These are phyloP conservation scores for Drosophila virilis DNA, from an alignment of 1,140 invertebrate genomes.

Conservation along the genomic window DNA sequence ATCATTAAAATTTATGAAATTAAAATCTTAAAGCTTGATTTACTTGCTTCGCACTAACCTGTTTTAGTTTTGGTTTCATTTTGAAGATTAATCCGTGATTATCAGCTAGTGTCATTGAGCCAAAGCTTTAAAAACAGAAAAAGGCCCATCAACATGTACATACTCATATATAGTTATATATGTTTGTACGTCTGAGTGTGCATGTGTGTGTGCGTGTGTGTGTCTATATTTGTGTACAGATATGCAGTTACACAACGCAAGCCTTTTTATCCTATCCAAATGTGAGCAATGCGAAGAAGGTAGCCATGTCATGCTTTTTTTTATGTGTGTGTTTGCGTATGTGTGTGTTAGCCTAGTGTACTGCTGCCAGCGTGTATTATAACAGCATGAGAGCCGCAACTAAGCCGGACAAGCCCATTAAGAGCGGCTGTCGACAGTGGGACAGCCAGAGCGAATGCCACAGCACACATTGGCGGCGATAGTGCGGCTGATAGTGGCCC, in stretches of 20 bases:
- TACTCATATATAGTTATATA: background rate
- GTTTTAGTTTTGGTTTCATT: too few relatives aligned
- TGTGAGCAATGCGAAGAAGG: background rate
- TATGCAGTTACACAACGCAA: conserved; percentile 11
- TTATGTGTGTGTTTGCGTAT: conserved; percentile 23
- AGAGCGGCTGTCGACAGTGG: conserved; percentile 65
- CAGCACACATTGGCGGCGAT: conserved; percentile 17
- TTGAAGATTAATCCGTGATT: background rate
- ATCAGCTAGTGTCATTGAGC: conserved; percentile 5
- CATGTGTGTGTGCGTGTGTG: conserved; percentile 1
- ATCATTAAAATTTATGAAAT: background rate
- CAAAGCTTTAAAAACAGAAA: conserved; percentile 15
- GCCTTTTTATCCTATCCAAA: background rate
- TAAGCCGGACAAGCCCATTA: conserved; percentile 75
- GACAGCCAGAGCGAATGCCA: conserved; percentile 10
- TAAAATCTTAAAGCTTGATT: background rate
- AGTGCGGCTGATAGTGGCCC: conserved; percentile 5
- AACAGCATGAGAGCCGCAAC: conserved; percentile 60
- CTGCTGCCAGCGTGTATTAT: conserved; percentile 63
- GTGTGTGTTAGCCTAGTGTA: conserved; percentile 33
- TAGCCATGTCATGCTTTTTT: background rate
- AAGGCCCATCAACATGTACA: conserved; percentile 13
- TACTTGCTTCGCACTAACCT: too few relatives aligned
- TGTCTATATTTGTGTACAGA: conserved; percentile 16
- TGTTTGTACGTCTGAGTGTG: background rate